Conservation (phyloP, 1,140 invertebrate genomes). For the Pemphigus obesinymphae region DNA sequence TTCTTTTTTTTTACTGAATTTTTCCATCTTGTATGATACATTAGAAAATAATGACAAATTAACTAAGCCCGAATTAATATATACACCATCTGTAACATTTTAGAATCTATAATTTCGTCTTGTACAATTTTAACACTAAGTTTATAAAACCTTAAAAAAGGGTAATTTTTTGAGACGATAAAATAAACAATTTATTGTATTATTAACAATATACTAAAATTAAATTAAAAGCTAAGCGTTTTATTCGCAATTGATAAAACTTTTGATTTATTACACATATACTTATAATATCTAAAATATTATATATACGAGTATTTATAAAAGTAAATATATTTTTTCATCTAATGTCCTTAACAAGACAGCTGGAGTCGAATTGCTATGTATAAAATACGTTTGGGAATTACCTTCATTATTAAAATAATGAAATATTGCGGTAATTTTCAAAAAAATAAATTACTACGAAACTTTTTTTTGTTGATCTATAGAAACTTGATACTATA, state of each 20-base stretch:
- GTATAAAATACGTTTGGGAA: conserved; percentile 23
- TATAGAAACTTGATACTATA: not conserved
- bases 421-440: conserved; percentile 8
- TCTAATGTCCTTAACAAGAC: conserved; percentile 5
- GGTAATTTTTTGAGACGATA: no score
- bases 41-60: no score
- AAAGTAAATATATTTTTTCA: conserved; percentile 3
- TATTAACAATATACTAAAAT: not conserved
- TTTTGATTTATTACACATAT: not conserved
- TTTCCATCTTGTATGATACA: no score
- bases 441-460: not conserved
- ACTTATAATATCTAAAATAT: not conserved
- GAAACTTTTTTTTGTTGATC: not conserved
- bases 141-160: no score
- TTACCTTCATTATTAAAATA: not conserved
- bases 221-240: not conserved
- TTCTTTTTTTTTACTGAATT: no score
- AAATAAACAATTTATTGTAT: not conserved
- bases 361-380: conserved; percentile 8
- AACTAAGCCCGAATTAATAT: no score
- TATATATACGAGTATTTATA: not conserved
- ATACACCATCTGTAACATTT: no score
- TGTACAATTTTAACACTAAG: no score
- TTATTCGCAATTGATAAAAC: not conserved
- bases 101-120: no score